Conservation (phyloP, 1,140 invertebrate genomes). For the Drosophila saltans region DNA sequence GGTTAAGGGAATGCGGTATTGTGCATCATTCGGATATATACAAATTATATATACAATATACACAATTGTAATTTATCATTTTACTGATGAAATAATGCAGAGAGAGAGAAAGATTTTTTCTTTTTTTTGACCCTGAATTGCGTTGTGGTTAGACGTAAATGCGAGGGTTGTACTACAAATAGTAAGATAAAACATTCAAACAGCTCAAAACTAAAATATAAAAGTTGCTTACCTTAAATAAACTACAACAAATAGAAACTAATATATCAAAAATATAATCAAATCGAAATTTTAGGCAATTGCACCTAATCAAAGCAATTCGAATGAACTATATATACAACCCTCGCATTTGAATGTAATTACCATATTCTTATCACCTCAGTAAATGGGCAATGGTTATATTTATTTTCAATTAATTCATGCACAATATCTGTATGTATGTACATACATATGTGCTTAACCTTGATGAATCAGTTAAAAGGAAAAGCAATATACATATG, state of each 20-base stretch:
- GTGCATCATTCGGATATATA: not conserved
- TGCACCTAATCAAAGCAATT: no score
- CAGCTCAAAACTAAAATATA: no score
- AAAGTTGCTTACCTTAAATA: no score
- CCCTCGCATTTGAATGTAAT: slow-evolving; percentile 24
- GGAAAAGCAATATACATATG: not conserved
- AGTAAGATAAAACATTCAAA: not conserved
- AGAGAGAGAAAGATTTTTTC: not conserved
- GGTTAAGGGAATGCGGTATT: not conserved
- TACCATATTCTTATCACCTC: not conserved
- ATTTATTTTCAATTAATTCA: not conserved
- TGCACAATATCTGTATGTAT: no score
- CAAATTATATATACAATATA: not conserved
- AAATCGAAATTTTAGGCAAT: no score
- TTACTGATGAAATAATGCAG: slow-evolving; percentile 8
- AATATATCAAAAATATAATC: no score
- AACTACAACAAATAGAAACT: no score
- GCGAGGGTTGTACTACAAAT: not conserved
- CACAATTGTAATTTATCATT: slow-evolving; percentile 1
- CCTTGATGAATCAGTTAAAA: slow-evolving; percentile 6
- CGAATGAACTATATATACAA: slow-evolving; percentile 19
- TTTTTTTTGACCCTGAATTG: slow-evolving; percentile 1
- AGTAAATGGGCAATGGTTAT: not conserved
- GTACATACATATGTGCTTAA: no score
- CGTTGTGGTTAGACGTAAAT: not conserved